phyloP scores from a whole-genome alignment of 2,888 invertebrate genomes.

The Xestobium rufovillosum region DNA sequence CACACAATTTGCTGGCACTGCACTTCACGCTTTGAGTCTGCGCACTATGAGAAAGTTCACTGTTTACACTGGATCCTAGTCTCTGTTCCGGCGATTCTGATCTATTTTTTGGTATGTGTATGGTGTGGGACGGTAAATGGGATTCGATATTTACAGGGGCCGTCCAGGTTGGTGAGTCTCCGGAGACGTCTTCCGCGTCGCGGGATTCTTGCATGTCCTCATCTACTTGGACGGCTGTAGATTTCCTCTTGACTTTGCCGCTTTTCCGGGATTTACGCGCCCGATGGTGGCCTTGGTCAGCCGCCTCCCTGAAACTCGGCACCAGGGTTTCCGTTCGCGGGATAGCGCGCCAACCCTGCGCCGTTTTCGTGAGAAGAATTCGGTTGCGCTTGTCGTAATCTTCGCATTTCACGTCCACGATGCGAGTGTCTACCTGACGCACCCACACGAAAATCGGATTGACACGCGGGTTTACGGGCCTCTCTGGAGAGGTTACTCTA shows the following conservation, averaged over 20 bases:
- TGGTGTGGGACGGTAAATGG: constrained; percentile 55
- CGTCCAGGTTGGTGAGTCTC: constrained; percentile 36
- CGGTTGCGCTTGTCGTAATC: constrained; percentile 82
- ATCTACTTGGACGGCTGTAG: constrained; percentile 39
- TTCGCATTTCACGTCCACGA: constrained; percentile 78
- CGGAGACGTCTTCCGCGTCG: constrained; percentile 14
- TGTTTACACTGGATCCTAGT: constrained; percentile 36
- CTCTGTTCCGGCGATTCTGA: constrained; percentile 29
- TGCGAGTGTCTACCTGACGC: constrained; percentile 69
- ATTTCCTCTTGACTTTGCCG: constrained; percentile 33
- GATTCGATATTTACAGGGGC: constrained; percentile 51
- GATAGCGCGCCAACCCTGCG: constrained; percentile 75
- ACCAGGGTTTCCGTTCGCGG: constrained; percentile 64
- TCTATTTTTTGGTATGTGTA: constrained; percentile 46
- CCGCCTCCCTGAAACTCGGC: constrained; percentile 42
- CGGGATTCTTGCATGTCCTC: constrained; percentile 25
- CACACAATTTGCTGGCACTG: constrained; percentile 39
- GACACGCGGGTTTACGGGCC: constrained; percentile 54
- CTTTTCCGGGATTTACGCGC: constrained; percentile 28
- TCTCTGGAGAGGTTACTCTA: constrained; percentile 32
- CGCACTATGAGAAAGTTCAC: constrained; percentile 35
- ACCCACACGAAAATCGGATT: constrained; percentile 83
- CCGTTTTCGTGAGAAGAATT: constrained; percentile 72
- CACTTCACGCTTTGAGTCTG: constrained; percentile 39
- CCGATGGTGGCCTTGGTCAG: constrained; percentile 47